Conservation (phyloP, 2,888 invertebrate species). For the Laothoe populi region DNA sequence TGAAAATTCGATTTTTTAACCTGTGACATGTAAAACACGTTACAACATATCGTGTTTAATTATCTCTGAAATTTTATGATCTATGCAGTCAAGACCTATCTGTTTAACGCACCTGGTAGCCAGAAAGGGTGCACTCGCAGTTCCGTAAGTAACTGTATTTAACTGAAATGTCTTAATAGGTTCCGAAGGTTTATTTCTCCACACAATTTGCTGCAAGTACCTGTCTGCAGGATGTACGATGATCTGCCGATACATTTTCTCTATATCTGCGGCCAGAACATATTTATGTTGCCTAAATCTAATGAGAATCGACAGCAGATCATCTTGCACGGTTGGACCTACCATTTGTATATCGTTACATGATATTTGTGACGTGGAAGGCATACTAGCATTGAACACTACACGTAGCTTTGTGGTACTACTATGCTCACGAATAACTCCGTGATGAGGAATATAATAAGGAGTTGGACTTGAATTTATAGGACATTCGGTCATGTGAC, state of each 20-base stretch:
- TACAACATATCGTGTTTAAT: slow-evolving; percentile 41
- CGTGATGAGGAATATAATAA: not conserved
- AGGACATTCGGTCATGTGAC: not conserved
- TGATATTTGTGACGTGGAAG: slow-evolving; percentile 17
- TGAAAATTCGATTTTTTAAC: no score
- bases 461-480: not conserved
- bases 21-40: no score
- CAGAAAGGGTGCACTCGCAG: slow-evolving; percentile 15
- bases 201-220: slow-evolving; percentile 6
- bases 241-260: slow-evolving; percentile 17
- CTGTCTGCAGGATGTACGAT: not conserved
- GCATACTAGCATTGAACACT: slow-evolving; percentile 6
- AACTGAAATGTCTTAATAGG: not conserved
- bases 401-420: not conserved
- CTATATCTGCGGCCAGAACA: slow-evolving; percentile 21
- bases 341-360: slow-evolving; percentile 29
- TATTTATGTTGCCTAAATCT: slow-evolving; percentile 28
- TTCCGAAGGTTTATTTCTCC: slow-evolving; percentile 10
- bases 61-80: slow-evolving; percentile 31
- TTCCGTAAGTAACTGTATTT: slow-evolving; percentile 18
- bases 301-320: slow-evolving; percentile 29
- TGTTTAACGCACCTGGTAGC: slow-evolving; percentile 27
- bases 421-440: not conserved
- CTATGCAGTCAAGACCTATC: slow-evolving; percentile 36
- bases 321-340: slow-evolving; percentile 28